These are phyloP conservation scores for Mechanitis messenoides DNA, from an alignment of 2,888 invertebrate genomes.

Conservation along the genomic window DNA sequence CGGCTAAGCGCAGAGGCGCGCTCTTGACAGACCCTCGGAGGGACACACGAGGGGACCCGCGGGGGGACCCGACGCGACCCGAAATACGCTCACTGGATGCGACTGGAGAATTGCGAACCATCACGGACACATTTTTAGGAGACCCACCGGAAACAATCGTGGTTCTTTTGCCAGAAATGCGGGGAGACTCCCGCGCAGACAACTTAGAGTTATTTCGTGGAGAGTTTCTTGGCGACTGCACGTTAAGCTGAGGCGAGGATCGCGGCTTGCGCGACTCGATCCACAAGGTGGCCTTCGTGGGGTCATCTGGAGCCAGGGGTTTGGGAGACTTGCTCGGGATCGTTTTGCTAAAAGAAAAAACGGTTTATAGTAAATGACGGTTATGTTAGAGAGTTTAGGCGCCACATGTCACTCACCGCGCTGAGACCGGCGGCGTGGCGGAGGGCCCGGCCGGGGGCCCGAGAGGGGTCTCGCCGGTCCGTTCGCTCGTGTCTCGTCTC, in stretches of 20 bases:
- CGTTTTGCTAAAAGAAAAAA: background rate
- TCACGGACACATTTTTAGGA: background rate
- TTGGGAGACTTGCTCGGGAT: conserved; percentile 1
- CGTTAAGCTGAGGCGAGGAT: conserved; percentile 20
- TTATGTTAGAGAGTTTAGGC: too few species aligned
- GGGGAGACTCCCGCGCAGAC: background rate
- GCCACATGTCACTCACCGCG: too few species aligned
- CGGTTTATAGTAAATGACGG: background rate
- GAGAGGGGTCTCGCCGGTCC: conserved; percentile 40
- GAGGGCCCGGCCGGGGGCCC: background rate
- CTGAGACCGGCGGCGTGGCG: conserved; percentile 3
- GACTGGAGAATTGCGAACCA: background rate
- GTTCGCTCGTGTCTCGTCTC: conserved; percentile 47
- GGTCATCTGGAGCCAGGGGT: conserved; percentile 7
- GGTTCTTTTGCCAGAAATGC: background rate
- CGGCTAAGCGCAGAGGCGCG: conserved; percentile 46
- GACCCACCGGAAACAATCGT: background rate
- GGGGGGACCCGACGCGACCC: too few species aligned
- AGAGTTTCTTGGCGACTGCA: background rate
- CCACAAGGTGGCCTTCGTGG: conserved; percentile 58
- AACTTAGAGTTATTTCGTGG: background rate
- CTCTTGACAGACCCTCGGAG: conserved; percentile 16
- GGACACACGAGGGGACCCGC: background rate
- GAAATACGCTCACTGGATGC: too few species aligned
- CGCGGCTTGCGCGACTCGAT: conserved; percentile 53